These are phyloP conservation scores for Emydocephalus ijimae DNA, from an alignment of 2,113 vertebrate species.

Conservation along the genomic window DNA sequence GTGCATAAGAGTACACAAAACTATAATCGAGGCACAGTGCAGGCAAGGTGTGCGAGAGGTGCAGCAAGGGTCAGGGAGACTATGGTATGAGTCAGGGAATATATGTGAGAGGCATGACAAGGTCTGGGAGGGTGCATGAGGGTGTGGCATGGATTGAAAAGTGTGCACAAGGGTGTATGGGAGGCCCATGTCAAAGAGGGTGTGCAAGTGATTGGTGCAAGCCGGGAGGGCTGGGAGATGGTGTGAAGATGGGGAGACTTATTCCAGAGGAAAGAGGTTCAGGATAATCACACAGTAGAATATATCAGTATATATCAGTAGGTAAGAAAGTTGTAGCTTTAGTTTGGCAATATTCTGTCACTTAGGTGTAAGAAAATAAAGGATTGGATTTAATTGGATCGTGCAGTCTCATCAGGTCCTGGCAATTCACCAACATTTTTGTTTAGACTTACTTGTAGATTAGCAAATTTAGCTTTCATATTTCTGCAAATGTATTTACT, in stretches of 20 bases:
- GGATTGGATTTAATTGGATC: not conserved
- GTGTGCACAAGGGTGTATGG: not conserved
- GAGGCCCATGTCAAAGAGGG: not conserved
- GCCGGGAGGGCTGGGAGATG: not conserved
- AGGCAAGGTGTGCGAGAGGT: not conserved
- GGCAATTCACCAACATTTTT: not conserved
- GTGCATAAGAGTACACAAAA: not conserved
- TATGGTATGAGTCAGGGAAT: not conserved
- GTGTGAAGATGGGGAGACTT: not conserved
- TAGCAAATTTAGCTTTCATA: not conserved
- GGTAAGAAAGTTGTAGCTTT: not conserved
- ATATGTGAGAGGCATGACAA: not conserved
- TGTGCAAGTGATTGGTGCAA: not conserved
- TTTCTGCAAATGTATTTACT: rapidly evolving
- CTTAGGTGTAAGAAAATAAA: not conserved
- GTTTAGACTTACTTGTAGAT: not conserved
- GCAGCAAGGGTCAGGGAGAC: not conserved
- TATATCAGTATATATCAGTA: not conserved
- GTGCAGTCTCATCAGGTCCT: not conserved
- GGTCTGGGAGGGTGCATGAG: not conserved
- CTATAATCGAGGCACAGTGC: not conserved
- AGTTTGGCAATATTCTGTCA: not conserved
- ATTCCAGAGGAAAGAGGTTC: not conserved
- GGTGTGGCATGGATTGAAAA: not conserved
- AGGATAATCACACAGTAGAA: not conserved